phyloP scores from a whole-genome alignment of 1,140 invertebrate genomes.

The Euura saliciscinereae region DNA sequence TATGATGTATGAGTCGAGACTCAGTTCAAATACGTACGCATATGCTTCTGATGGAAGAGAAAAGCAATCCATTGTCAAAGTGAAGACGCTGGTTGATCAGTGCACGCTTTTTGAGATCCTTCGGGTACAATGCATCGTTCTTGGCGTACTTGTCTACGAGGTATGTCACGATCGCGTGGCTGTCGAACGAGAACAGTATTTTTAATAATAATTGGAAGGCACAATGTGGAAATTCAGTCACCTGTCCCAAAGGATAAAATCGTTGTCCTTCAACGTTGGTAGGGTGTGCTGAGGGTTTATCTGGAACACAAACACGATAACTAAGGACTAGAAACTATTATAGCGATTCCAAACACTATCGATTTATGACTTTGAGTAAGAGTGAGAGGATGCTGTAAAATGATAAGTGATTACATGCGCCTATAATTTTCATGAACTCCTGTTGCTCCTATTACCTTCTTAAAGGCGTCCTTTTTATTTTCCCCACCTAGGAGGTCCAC shows the following conservation, averaged over 20 bases:
- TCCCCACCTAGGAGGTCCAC: conserved; percentile 71
- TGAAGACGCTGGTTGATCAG: conserved; percentile 56
- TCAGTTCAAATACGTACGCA: conserved; percentile 6
- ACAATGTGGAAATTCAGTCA: conserved; percentile 23
- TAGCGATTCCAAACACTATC: too few species aligned
- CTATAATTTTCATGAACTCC: too few species aligned
- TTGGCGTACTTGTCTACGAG: conserved; percentile 59
- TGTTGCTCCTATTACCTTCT: conserved; percentile 65
- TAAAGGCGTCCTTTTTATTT: conserved; percentile 71
- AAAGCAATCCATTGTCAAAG: conserved; percentile 50
- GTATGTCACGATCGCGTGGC: conserved; percentile 56
- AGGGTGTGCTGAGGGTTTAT: conserved; percentile 73
- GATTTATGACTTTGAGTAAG: too few species aligned
- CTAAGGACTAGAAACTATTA: too few species aligned
- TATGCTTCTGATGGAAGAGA: conserved; percentile 28
- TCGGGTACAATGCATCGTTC: conserved; percentile 58
- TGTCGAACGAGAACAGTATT: conserved; percentile 18
- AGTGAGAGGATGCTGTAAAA: too few species aligned
- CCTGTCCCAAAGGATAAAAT: conserved; percentile 71
- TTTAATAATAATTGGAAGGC: too few species aligned
- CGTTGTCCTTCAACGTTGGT: conserved; percentile 71
- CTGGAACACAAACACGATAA: conserved; percentile 46
- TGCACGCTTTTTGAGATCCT: conserved; percentile 54
- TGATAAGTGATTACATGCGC: too few species aligned
- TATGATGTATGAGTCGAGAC: too few species aligned